Base-by-base conservation (phyloP, 2,113 vertebrate genomes). In the Scomber japonicus region DNA sequence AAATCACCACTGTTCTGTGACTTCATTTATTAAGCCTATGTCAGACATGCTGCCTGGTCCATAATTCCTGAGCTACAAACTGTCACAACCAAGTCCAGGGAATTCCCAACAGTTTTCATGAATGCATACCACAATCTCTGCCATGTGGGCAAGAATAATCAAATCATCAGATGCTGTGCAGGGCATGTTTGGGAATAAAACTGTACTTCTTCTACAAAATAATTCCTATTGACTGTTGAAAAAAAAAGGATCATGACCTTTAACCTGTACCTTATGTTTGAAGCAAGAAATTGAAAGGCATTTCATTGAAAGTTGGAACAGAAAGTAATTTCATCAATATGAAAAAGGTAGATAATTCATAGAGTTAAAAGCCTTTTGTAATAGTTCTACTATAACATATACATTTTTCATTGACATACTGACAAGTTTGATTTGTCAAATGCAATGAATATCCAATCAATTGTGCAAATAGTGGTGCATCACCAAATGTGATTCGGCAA, bases 31-130 rank as follows among this genome's bases (percentile, higher is more conserved):
- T 78, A 66, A 61, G 45, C 12, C 30, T 2, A 3, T 54, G 57
- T 71, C 71, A 51, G 71, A 82, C 27, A 74, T 6, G n/a, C 24
- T 35, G 61, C 48, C 40, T 40, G n/a, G 49, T 44, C 40, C n/a
- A 12, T 50, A 40, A 55, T 51, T 80, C 19, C 69, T 60, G 30
- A 50, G 45, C 21, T 27, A 27, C 46, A 71, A 75, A 75, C 44
- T 70, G 45, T 71, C 53, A 46, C 17, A 61, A 55, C 16, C 17
- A 40, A 19, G 72, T 71, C 60, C 2, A 5, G 74, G 78, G 65
- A 71, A 70, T 81, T 74, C 30, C 40, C 78, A 27, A 75, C 75
- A 63, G 50, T 71, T 80, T 67, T 21, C 40, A 67, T 80, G 63
- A 67, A 31, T 55, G 35, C 45, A 30, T 67, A 8, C 1, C 11